These are phyloP conservation scores for Crypturellus undulatus DNA, from an alignment of 2,113 vertebrate species.

Conservation along the genomic window DNA sequence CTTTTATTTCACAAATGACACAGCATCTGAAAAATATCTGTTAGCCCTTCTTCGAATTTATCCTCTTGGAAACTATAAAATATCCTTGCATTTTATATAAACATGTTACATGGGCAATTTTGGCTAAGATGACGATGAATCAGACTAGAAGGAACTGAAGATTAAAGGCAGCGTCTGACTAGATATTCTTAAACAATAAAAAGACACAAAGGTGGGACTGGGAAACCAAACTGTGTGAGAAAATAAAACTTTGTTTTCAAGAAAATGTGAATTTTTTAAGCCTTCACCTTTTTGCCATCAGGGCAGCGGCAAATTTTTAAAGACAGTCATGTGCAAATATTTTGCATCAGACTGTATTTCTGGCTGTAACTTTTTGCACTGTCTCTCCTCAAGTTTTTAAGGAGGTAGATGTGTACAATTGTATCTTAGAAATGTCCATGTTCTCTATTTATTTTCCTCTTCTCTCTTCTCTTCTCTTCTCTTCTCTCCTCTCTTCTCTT, in stretches of 20 bases:
- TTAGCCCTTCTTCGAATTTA: background rate
- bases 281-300: background rate
- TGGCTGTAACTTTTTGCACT: background rate
- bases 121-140: background rate
- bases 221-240: background rate
- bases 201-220: background rate
- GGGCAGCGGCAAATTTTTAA: background rate
- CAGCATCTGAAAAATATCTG: background rate
- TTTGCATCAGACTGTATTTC: background rate
- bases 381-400: background rate
- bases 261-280: background rate
- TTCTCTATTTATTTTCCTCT: too few relatives aligned
- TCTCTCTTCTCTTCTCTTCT: too few relatives aligned
- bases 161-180: background rate
- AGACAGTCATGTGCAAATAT: rapidly evolving
- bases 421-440: background rate
- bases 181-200: background rate
- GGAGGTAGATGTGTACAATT: background rate
- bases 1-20: background rate
- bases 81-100: background rate
- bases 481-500: too few relatives aligned
- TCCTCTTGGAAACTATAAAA: background rate
- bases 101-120: background rate
- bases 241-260: background rate
- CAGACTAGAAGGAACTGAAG: background rate